These are phyloP conservation scores for Herminia tarsipennalis DNA, from an alignment of 2,888 invertebrate species.

Conservation along the genomic window DNA sequence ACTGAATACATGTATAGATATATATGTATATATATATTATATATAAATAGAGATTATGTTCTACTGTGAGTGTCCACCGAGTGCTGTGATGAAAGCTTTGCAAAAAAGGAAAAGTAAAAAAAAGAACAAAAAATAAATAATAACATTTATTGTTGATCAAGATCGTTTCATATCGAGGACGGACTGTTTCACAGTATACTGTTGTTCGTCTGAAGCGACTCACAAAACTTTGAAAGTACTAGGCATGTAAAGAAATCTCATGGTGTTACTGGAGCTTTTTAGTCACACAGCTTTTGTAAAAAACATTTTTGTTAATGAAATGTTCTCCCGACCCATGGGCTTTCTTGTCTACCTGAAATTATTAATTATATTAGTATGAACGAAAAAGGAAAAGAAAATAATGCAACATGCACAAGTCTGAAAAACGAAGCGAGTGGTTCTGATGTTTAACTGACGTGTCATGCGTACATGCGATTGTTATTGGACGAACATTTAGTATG, in stretches of 20 bases:
- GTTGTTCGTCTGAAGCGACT: slow-evolving; percentile 38
- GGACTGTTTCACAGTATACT: slow-evolving; percentile 38
- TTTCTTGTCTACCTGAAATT: slow-evolving; percentile 84
- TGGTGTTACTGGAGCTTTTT: slow-evolving; percentile 68
- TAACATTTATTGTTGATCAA: slow-evolving; percentile 71
- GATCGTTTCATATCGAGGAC: slow-evolving; percentile 37
- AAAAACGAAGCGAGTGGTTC: slow-evolving; percentile 59
- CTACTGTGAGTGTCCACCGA: slow-evolving; percentile 84
- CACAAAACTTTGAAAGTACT: slow-evolving; percentile 41
- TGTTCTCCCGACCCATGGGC: slow-evolving; percentile 83
- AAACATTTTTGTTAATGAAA: slow-evolving; percentile 75
- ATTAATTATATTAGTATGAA: slow-evolving; percentile 85
- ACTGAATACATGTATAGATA: slow-evolving; percentile 50
- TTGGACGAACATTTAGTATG: slow-evolving; percentile 35
- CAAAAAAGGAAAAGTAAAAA: slow-evolving; percentile 77
- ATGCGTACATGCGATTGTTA: slow-evolving; percentile 73
- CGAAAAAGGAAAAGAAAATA: slow-evolving; percentile 69
- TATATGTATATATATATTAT: slow-evolving; percentile 29
- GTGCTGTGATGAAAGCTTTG: slow-evolving; percentile 84
- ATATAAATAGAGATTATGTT: slow-evolving; percentile 57
- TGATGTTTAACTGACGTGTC: slow-evolving; percentile 45
- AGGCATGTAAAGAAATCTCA: slow-evolving; percentile 54
- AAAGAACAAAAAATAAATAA: slow-evolving; percentile 72
- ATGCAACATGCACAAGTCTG: slow-evolving; percentile 63
- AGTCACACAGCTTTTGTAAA: slow-evolving; percentile 67